A percentile compares a stretch with the other conserved stretches of the same genome.
phyloP scores from a whole-genome alignment of 2,797 vertebrate species.

The Vireo griseus region DNA sequence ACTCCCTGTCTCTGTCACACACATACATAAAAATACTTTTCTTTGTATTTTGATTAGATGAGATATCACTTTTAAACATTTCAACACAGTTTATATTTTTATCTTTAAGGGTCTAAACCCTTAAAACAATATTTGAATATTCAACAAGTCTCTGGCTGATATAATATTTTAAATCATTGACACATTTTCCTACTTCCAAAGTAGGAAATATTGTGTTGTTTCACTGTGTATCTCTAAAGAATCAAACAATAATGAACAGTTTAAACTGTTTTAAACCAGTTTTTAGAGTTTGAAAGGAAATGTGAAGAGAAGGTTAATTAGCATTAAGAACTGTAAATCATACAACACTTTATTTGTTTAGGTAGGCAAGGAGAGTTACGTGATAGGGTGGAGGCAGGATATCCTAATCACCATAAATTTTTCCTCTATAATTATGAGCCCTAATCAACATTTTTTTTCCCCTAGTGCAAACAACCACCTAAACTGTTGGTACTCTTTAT shows the following conservation, averaged over 20 bases:
- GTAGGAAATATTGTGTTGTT: not conserved
- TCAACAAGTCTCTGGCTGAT: not conserved
- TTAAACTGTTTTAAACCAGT: not conserved
- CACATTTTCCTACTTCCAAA: not conserved
- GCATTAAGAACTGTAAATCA: conserved; percentile 7
- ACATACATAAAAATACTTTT: not conserved
- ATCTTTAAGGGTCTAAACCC: not conserved
- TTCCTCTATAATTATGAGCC: conserved; percentile 36
- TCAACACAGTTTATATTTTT: not conserved
- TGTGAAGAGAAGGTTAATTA: not conserved
- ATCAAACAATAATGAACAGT: not conserved
- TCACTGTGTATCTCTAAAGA: not conserved
- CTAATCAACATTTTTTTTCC: not conserved
- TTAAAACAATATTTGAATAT: not conserved
- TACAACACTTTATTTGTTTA: conserved; percentile 25
- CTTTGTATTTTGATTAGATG: not conserved
- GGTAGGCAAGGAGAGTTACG: conserved; percentile 35
- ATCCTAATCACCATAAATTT: conserved; percentile 72
- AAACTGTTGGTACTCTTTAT: not conserved
- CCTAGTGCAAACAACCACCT: not conserved
- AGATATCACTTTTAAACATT: not conserved
- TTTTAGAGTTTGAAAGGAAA: not conserved
- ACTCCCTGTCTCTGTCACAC: not conserved
- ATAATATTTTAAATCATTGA: not conserved
- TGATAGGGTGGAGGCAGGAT: conserved; percentile 75